These are phyloP conservation scores for Ditula angustiorana DNA, from an alignment of 2,888 invertebrate species.

Conservation along the genomic window DNA sequence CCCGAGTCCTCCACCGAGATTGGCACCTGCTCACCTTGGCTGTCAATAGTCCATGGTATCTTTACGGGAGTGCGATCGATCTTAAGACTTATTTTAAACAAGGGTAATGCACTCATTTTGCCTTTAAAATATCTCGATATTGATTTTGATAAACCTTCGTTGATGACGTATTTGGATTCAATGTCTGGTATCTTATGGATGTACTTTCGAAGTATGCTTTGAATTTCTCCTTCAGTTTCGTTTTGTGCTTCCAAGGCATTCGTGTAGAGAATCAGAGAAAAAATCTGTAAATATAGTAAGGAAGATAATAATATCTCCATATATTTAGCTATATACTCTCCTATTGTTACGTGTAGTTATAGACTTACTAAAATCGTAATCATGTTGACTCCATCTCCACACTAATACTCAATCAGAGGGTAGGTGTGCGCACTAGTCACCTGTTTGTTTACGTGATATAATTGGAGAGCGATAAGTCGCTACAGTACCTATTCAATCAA, in stretches of 20 bases:
- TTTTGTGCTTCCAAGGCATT: conserved; percentile 50
- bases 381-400: conserved; percentile 47
- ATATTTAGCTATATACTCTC: no score
- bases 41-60: conserved; percentile 69
- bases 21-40: conserved; percentile 35
- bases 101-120: conserved; percentile 66
- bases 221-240: conserved; percentile 53
- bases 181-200: conserved; percentile 64
- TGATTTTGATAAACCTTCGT: conserved; percentile 62
- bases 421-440: conserved; percentile 11
- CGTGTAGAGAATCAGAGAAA: conserved; percentile 44
- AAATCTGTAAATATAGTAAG: conserved; percentile 45
- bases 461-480: conserved; percentile 38
- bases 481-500: conserved; percentile 32
- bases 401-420: conserved; percentile 12
- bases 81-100: conserved; percentile 69
- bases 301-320: no score
- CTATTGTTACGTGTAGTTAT: no score
- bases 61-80: conserved; percentile 70
- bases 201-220: conserved; percentile 58
- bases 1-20: conserved; percentile 1
- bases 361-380: conserved; percentile 55
- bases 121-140: conserved; percentile 65
- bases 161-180: conserved; percentile 64
- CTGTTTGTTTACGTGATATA: conserved; percentile 31